Evolutionary conservation across 2,113 vertebrate species (phyloP).

Genomic region (Scophthalmus maximus): DNA sequence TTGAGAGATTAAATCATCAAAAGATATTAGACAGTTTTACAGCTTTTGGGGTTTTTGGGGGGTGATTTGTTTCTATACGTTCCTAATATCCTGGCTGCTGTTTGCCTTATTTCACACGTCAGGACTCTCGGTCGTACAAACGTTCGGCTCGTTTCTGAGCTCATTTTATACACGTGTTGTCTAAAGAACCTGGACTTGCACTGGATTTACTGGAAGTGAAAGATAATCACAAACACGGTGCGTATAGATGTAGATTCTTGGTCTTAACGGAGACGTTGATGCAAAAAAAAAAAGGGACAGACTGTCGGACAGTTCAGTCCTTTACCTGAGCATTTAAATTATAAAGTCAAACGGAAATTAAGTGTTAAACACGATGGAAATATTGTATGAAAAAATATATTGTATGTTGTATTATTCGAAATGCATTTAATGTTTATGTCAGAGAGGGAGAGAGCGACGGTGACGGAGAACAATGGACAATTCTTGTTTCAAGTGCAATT

Average conservation of each 20-base stretch:
- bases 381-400: conserved; percentile 8
- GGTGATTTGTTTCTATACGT: neutral
- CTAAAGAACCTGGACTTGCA: neutral
- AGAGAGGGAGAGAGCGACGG: conserved; percentile 1
- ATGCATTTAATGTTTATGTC: conserved; percentile 33
- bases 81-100: neutral
- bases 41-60: too few relatives aligned
- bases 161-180: neutral
- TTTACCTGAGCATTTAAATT: conserved; percentile 13
- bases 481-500: conserved; percentile 71
- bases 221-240: conserved; percentile 4
- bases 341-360: neutral
- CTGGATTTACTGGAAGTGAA: neutral
- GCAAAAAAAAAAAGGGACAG: conserved; percentile 24
- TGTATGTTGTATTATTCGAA: conserved; percentile 3
- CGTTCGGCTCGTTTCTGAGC: too few relatives aligned
- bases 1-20: too few relatives aligned
- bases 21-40: too few relatives aligned
- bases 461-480: neutral
- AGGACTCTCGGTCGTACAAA: too few relatives aligned
- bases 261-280: conserved; percentile 26
- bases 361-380: conserved; percentile 28
- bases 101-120: conserved; percentile 8
- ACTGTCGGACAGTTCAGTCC: conserved; percentile 8
- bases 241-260: neutral